These are phyloP conservation scores for Phengaris arion DNA, from an alignment of 2,888 invertebrate genomes.

Conservation along the genomic window DNA sequence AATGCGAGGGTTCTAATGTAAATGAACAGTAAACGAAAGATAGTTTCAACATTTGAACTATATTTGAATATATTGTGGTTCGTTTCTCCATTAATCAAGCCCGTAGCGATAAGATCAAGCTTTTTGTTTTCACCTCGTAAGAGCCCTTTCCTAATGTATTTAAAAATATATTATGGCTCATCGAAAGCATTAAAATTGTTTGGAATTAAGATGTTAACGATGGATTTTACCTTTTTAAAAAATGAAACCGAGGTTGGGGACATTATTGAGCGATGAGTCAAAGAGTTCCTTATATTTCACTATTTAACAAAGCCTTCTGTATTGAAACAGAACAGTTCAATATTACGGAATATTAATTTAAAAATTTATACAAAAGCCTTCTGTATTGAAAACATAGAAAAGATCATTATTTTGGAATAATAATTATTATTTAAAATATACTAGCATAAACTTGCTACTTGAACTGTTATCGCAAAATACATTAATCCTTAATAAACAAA, in stretches of 20 bases:
- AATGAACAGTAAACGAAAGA: slow-evolving; percentile 70
- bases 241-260: neutral
- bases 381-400: too few relatives aligned
- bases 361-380: too few relatives aligned
- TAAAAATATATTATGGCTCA: slow-evolving; percentile 27
- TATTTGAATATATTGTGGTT: slow-evolving; percentile 56
- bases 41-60: slow-evolving; percentile 57
- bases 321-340: too few relatives aligned
- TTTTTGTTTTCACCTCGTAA: slow-evolving; percentile 55
- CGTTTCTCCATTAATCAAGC: slow-evolving; percentile 61
- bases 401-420: too few relatives aligned
- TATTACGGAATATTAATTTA: too few relatives aligned
- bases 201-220: neutral
- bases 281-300: neutral
- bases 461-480: neutral
- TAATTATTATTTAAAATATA: too few relatives aligned
- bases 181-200: slow-evolving; percentile 1
- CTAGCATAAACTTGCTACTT: neutral
- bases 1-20: slow-evolving; percentile 71
- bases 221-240: neutral
- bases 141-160: slow-evolving; percentile 35
- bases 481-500: neutral
- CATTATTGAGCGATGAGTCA: slow-evolving; percentile 1
- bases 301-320: too few relatives aligned
- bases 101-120: slow-evolving; percentile 59